Evolutionary conservation across 1,140 invertebrate species (phyloP), one percentile per base, ranked within the genome.

Genomic region (Parapsyche elsis): DNA sequence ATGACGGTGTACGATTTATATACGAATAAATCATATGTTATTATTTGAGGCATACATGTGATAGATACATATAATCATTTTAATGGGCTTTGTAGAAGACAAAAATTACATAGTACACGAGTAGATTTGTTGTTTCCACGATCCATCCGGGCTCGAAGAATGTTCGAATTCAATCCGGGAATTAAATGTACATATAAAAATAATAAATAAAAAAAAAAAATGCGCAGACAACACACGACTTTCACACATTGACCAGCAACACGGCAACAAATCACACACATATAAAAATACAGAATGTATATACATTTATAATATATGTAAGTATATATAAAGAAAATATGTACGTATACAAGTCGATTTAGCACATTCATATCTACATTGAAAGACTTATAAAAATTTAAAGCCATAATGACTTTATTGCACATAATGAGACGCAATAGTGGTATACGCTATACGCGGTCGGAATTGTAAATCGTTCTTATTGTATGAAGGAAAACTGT

Each of bases 401-500:
- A 78, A 81, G 71, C 76, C 70, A 61, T 71, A 81, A 81, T 81
- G 67, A 76, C 49, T 81, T 77, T 81, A 81, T 81, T 81, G 75
- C 75, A 49, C 80, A 78, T 81, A 81, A 81, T 81, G 75, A 78
- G 80, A 74, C 75, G 75, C 71, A 57, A 78, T 81, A 76, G 74
- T 7, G n/a, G 53, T 59, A 21, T n/a, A n/a, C n/a, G n/a, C 19
- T 75, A 75, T 59, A 75, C 73, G 46, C 30, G n/a, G 74, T 16
- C 53, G 49, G 74, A 76, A 76, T 76, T 45, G 53, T 61, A 61
- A 59, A 45, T 76, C 45, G 44, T 74, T 74, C 71, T 74, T 74
- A 74, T 74, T 49, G 67, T 74, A 49, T 49, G 71, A 46, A 53
- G 10, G 21, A 12, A 46, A 53, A 74, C 26, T 46, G 44, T 19